Base-by-base conservation (phyloP, 2,888 invertebrate species). In the Euphydryas editha region DNA sequence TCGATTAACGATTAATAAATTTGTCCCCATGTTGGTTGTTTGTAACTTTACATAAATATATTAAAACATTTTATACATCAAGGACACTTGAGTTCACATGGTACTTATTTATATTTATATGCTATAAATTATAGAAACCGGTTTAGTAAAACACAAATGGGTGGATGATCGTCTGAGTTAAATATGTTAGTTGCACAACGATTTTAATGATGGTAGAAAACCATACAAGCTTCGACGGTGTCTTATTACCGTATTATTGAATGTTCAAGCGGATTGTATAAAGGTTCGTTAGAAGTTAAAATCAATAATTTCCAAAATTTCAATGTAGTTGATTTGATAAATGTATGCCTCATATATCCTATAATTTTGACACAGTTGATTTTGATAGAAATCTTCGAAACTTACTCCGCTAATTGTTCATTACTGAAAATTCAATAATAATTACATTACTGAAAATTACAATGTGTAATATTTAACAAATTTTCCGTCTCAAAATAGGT, bases 91-190 rank as follows among this genome's bases (percentile, higher is more conserved):
- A 18, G 10, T 46, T 17, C 18, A 10, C 18, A 17, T 46, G 46
- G 17, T 8, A 10, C 17, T 46, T n/a, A n/a, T n/a, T n/a, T 57
- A 17, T 58, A 54, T 62, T 56, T 36, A 56, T 56, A 20, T 5
- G 20, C 46, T 46, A 36, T 42, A 44, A 37, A 60, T 59, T 21
- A 42, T 49, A 13, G 13, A 24, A 66, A 66, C 62, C 51, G 59
- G 69, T 69, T 61, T 59, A 42, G 18, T 62, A 56, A n/a, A 46
- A 58, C 21, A 44, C 3, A 42, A 42, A 46, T 36, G 30, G 21
- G 17, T 17, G 17, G 54, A 59, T 37, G 30, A 67, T 62, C 17
- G 37, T 44, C 58, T 30, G 30, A 37, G 42, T 20, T 57, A 17
- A 47, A 30, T 37, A 36, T 17, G 13, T 47, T 46, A 44, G 56